Base-by-base conservation (phyloP, 1,140 invertebrate genomes). In the Onthophagus taurus region DNA sequence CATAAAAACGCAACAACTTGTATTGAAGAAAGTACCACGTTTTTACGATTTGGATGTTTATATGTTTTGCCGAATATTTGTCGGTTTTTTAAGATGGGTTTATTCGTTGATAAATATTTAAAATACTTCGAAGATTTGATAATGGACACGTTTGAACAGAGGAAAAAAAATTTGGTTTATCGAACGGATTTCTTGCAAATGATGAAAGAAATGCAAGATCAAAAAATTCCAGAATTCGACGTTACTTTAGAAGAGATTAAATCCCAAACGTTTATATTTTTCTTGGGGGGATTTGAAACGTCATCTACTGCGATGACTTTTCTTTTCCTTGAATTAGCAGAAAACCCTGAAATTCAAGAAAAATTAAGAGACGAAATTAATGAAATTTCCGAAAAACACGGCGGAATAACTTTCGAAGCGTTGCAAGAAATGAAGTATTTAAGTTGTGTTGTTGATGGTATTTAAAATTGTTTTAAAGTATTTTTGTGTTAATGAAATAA, bases 331-430 rank as follows among this genome's bases (percentile, higher is more conserved):
- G 63, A 69, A 17, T 53, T 83, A 4, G 72, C 76, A n/a, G 58
- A 63, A 29, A 66, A 81, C 61, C 69, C 69, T 13, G 70, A 78
- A n/a, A 58, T 75, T 13, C 78, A 83, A 52, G 58, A 70, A n/a
- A 70, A 65, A 51, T 50, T 83, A 2, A 65, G 65, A 36, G 61
- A 71, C 33, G 80, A 83, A 61, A 70, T 83, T 12, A 58, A 69
- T n/a, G 47, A 60, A 31, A 19, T 45, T 38, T 6, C 18, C 12
- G 1, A 20, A 11, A 31, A 43, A 4, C 16, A 20, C 2, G 23
- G n/a, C 17, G 4, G 11, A 3, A 12, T 23, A 2, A 41, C 38
- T 29, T 46, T 31, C 17, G 36, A 33, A 41, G 37, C 30, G 24
- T 11, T 46, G 6, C 24, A 46, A 19, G 19, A 46, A 9, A 39